A percentile compares a stretch with the other conserved stretches of the same genome.
Conservation (phyloP, 2,797 vertebrate genomes). For the Typhlichthys subterraneus region DNA sequence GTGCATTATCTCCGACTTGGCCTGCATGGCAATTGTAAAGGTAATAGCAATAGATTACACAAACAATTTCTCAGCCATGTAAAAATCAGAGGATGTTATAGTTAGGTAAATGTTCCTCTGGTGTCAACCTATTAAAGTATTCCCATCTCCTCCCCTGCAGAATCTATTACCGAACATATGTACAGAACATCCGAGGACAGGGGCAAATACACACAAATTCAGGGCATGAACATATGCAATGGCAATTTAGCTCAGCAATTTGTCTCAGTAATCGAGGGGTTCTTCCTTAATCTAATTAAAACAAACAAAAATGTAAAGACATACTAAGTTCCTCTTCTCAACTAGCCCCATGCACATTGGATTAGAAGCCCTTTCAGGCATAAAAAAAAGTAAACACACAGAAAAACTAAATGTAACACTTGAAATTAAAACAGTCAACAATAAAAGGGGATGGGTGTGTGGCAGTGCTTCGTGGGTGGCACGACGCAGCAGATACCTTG, state of each 20-base stretch:
- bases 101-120: conserved; percentile 52
- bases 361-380: conserved; percentile 29
- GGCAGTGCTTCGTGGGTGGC: conserved; percentile 20
- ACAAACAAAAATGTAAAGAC: conserved; percentile 22
- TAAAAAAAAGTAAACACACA: conserved; percentile 37
- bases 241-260: conserved; percentile 34
- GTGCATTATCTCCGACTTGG: conserved; percentile 40
- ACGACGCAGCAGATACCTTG: too few species aligned
- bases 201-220: conserved; percentile 29
- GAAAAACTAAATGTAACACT: background rate
- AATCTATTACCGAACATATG: conserved; percentile 59
- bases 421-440: conserved; percentile 4
- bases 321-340: conserved; percentile 6
- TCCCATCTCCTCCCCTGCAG: conserved; percentile 28
- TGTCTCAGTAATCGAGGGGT: conserved; percentile 7
- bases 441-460: conserved; percentile 15
- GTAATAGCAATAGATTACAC: conserved; percentile 58
- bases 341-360: conserved; percentile 13
- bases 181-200: conserved; percentile 34
- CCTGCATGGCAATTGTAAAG: conserved; percentile 37
- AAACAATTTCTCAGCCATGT: conserved; percentile 51
- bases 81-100: conserved; percentile 55
- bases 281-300: conserved; percentile 17
- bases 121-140: conserved; percentile 50
- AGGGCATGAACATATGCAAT: conserved; percentile 17